These are phyloP conservation scores for Notechis scutatus DNA, from an alignment of 2,113 vertebrate genomes.

Conservation along the genomic window DNA sequence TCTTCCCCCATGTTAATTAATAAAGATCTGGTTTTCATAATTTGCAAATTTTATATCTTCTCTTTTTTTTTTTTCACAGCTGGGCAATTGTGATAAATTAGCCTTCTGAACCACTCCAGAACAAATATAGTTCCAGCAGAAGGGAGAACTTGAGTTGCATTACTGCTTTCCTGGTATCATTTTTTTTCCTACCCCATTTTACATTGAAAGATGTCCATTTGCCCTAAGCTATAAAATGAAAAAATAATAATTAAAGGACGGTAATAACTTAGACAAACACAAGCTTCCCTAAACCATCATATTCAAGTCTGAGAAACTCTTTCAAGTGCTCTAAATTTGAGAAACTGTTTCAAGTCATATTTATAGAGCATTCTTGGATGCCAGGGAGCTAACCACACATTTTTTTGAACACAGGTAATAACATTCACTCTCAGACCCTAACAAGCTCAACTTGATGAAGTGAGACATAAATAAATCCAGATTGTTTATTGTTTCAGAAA, in stretches of 20 bases:
- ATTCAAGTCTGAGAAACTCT: not conserved
- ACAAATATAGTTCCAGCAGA: not conserved
- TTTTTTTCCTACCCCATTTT: not conserved
- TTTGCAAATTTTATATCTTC: not conserved
- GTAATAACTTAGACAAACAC: not conserved
- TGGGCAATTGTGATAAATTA: not conserved
- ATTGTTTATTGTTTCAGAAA: not conserved
- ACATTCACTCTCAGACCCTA: not conserved
- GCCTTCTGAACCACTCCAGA: not conserved
- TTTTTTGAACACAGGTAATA: not conserved
- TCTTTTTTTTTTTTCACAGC: not conserved
- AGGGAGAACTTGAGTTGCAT: not conserved
- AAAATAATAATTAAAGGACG: not conserved
- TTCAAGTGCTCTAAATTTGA: not conserved
- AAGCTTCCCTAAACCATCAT: not conserved
- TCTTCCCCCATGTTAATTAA: not conserved
- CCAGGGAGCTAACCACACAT: not conserved
- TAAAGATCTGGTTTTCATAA: not conserved
- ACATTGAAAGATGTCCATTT: not conserved
- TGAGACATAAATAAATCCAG: not conserved
- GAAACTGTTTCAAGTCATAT: not conserved
- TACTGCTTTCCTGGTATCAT: not conserved
- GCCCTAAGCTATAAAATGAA: not conserved
- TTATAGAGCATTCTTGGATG: not conserved
- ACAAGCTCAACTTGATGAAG: not conserved